Evolutionary conservation across 2,888 invertebrate genomes (phyloP).

Genomic region (Zaprionus lineosus): DNA sequence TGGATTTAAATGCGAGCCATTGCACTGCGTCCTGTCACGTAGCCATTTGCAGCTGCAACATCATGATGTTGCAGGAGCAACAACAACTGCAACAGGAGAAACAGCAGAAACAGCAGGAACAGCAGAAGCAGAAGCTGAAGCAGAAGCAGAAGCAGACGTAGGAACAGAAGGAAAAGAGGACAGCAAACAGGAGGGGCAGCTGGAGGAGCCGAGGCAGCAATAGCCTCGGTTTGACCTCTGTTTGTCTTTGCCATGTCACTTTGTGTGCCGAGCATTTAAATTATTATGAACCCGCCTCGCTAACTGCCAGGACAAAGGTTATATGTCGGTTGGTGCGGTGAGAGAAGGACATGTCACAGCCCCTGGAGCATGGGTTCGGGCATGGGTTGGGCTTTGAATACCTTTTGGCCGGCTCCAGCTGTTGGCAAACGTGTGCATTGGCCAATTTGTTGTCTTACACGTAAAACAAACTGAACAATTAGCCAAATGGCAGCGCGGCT

Average conservation of each 20-base stretch:
- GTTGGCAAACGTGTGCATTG: constrained; percentile 71
- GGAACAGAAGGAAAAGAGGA: no score
- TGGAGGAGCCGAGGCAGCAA: no score
- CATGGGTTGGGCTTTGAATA: constrained; percentile 9
- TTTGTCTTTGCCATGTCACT: constrained; percentile 78
- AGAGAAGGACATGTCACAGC: constrained; percentile 28
- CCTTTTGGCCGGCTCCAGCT: constrained; percentile 13
- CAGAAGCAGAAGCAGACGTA: no score
- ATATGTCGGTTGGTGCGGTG: not conserved
- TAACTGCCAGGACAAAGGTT: constrained; percentile 27
- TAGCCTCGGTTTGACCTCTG: constrained; percentile 66
- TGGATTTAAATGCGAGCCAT: constrained; percentile 74
- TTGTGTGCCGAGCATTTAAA: constrained; percentile 80
- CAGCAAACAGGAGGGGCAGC: no score
- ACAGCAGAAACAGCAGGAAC: constrained; percentile 12
- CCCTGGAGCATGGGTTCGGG: constrained; percentile 13
- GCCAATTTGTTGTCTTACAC: constrained; percentile 78
- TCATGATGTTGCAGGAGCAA: constrained; percentile 11
- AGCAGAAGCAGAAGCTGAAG: no score
- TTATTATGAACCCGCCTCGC: constrained; percentile 73
- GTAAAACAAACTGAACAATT: constrained; percentile 77
- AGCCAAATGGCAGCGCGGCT: constrained; percentile 71
- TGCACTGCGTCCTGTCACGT: constrained; percentile 74
- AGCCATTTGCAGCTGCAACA: constrained; percentile 72
- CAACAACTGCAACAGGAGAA: constrained; percentile 3